Evolutionary conservation across 2,888 invertebrate genomes (phyloP), one percentile per base, ranked within the genome.

Genomic region (Zaprionus lineosus): DNA sequence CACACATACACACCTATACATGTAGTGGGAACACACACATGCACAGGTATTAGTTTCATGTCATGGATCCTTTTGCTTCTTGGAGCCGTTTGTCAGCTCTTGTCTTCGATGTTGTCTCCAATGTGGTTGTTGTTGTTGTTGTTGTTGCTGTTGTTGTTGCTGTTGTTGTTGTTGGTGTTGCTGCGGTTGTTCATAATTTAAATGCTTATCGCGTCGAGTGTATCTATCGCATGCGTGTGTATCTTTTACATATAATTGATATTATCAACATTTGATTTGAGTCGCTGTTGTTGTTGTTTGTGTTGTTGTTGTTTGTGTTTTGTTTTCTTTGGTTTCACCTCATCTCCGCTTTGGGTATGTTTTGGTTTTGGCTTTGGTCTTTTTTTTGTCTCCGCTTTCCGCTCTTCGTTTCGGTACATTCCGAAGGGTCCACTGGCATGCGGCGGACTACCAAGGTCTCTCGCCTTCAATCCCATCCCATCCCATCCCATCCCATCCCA

Each of bases 211-310:
- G 53, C 60, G 52, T 29, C 64, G 68, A 68, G 60, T 62, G 74
- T 74, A 81, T 81, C 81, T 81, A 78, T 71, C 71, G 61, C 60
- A 70, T 76, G 65, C 63, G 63, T 74, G 68, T 73, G 78, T 86
- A 83, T 86, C 85, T 86, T 77, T 83, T 81, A 85, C 84, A 83
- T 78, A 85, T 84, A 85, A 85, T 77, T 85, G 84, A 85, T 85
- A 83, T 84, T 83, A 85, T 85, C 84, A 72, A 66, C 75, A 78
- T 68, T 85, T 83, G 79, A 82, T 78, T 79, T 65, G 70, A 72
- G 46, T 73, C 57, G 59, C 50, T 48, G 15, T 26, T 39, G 8
- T 36, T 16, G n/a, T 34, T 36, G 31, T 39, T 26, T 3, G 8
- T 47, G 16, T 36, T 12, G 9, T 21, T 7, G 1, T 24, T 34